A percentile compares a stretch with the other conserved stretches of the same genome.
phyloP scores from a whole-genome alignment of 2,888 invertebrate species.

The Anoplius nigerrimus region DNA sequence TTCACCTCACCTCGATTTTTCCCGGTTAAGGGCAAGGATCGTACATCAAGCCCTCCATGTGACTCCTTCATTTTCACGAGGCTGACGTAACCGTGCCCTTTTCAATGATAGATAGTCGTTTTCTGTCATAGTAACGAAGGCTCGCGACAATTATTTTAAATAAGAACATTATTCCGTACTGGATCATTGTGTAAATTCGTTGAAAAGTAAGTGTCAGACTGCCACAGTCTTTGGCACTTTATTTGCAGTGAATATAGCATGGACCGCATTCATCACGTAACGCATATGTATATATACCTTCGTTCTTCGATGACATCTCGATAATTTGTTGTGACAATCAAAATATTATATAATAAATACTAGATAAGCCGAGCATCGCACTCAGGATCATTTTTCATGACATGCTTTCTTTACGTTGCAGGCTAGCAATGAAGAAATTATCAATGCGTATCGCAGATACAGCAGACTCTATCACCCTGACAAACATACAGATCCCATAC shows the following conservation, averaged over 20 bases:
- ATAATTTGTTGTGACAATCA: slow-evolving; percentile 8
- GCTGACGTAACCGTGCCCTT: slow-evolving; percentile 55
- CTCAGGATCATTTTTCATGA: background rate
- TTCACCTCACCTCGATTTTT: slow-evolving; percentile 14
- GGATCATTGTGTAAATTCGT: too few relatives aligned
- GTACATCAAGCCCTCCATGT: slow-evolving; percentile 53
- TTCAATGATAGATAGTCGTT: background rate
- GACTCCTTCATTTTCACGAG: slow-evolving; percentile 39
- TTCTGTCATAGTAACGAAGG: background rate
- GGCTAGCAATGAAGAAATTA: slow-evolving; percentile 96
- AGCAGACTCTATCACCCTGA: slow-evolving; percentile 98
- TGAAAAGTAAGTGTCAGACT: too few relatives aligned
- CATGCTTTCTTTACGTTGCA: slow-evolving; percentile 70
- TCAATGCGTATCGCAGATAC: slow-evolving; percentile 92
- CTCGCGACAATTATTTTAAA: background rate
- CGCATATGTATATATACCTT: too few relatives aligned
- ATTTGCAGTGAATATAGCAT: too few relatives aligned
- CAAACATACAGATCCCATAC: slow-evolving; percentile 90
- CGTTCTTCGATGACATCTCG: background rate
- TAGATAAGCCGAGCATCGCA: background rate
- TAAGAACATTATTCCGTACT: background rate
- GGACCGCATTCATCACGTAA: too few relatives aligned
- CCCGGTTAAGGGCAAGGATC: slow-evolving; percentile 19
- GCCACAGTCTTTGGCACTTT: too few relatives aligned
- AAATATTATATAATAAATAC: background rate